Percentiles rank a stretch among this genome's conserved stretches.
phyloP scores from a whole-genome alignment of 2,888 invertebrate species.

The Dinocampus coccinellae region DNA sequence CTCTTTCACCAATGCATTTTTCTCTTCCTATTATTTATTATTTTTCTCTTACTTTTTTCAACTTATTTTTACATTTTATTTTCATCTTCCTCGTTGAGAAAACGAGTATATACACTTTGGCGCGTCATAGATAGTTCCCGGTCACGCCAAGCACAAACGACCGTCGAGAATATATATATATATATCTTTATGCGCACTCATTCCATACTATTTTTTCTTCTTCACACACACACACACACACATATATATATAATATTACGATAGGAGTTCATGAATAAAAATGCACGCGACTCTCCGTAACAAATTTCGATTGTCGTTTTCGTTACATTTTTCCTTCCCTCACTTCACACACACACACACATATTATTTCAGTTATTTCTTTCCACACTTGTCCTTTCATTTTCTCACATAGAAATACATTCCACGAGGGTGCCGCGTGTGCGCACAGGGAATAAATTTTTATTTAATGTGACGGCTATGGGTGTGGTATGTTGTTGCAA shows the following conservation, averaged over 20 bases:
- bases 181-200: not conserved
- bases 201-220: not conserved
- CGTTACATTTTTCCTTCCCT: not conserved
- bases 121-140: conserved; percentile 38
- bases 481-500: not conserved
- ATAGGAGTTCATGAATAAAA: not conserved
- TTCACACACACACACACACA: too few relatives aligned
- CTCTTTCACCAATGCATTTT: not conserved
- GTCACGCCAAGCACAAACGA: conserved; percentile 42
- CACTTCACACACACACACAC: not conserved
- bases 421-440: not conserved
- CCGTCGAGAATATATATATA: conserved; percentile 16
- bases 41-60: conserved; percentile 2
- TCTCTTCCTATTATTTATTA: not conserved
- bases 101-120: conserved; percentile 15
- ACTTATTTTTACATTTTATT: conserved; percentile 4
- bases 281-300: not conserved
- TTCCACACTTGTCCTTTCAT: not conserved
- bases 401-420: conserved; percentile 3
- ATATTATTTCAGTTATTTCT: not conserved
- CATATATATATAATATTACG: not conserved
- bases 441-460: not conserved
- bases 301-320: not conserved
- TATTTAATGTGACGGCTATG: conserved; percentile 1
- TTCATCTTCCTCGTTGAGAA: conserved; percentile 13